phyloP scores from a whole-genome alignment of 2,797 vertebrate genomes.

The Melanogrammus aeglefinus region DNA sequence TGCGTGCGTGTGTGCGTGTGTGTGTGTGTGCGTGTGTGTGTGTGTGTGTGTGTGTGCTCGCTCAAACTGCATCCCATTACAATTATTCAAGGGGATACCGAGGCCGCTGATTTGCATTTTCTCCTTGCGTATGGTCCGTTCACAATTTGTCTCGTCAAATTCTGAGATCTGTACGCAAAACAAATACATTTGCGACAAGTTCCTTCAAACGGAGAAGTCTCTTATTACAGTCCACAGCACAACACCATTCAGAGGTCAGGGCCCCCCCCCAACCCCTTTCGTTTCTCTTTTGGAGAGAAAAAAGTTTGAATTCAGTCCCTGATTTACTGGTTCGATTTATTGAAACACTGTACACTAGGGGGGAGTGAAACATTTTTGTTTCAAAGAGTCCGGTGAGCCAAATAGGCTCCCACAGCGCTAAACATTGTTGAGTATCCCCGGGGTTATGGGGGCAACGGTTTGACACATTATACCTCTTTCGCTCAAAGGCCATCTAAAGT shows the following conservation, averaged over 20 bases:
- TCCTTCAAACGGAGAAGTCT: not conserved
- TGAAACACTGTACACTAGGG: conserved; percentile 62
- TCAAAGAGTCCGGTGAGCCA: conserved; percentile 56
- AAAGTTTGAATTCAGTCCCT: conserved; percentile 52
- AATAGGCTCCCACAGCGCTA: conserved; percentile 60
- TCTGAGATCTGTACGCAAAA: not conserved
- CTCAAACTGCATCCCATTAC: not conserved
- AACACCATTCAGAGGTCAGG: conserved; percentile 7
- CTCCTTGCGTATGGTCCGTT: not conserved
- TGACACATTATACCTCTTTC: conserved; percentile 94
- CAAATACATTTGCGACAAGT: not conserved
- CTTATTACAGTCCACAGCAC: not conserved
- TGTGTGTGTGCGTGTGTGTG: conserved; percentile 38
- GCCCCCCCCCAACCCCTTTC: not conserved
- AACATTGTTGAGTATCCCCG: conserved; percentile 80
- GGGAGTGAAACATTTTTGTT: conserved; percentile 67
- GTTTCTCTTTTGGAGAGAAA: conserved; percentile 25
- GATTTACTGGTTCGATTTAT: conserved; percentile 66
- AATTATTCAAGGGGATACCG: not conserved
- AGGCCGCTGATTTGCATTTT: not conserved
- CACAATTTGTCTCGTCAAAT: not conserved
- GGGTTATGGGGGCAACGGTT: conserved; percentile 86
- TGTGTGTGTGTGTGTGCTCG: not conserved
- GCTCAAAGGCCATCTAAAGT: conserved; percentile 87
- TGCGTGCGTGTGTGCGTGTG: conserved; percentile 19